Conservation (phyloP, 2,797 vertebrate species). For the Hoplostethus mediterraneus region DNA sequence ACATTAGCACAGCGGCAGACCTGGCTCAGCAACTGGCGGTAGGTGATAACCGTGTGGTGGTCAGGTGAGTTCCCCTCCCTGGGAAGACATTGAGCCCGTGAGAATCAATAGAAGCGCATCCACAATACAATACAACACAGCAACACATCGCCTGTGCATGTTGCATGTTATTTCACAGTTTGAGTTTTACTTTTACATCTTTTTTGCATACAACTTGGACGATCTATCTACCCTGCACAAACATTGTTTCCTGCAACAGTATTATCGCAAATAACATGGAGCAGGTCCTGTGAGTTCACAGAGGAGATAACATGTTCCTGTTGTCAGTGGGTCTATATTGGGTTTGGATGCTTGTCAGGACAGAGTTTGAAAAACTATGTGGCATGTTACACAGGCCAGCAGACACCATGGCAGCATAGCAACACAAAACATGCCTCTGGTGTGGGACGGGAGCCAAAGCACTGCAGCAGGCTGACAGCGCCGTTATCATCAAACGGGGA, state of each 20-base stretch:
- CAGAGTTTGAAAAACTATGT: slow-evolving; percentile 44
- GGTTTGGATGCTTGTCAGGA: slow-evolving; percentile 60
- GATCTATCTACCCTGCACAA: not conserved
- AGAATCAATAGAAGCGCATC: not conserved
- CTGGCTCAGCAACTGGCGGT: slow-evolving; percentile 83
- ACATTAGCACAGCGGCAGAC: slow-evolving; percentile 87
- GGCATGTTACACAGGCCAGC: slow-evolving; percentile 45
- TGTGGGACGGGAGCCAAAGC: slow-evolving; percentile 27
- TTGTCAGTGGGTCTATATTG: slow-evolving; percentile 55
- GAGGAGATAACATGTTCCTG: slow-evolving; percentile 45
- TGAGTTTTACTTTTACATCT: no score
- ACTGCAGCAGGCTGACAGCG: slow-evolving; percentile 7
- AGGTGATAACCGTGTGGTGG: slow-evolving; percentile 82
- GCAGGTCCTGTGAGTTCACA: slow-evolving; percentile 25
- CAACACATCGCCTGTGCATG: not conserved
- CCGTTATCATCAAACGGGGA: not conserved
- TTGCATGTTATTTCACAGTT: not conserved
- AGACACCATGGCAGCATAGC: slow-evolving; percentile 25
- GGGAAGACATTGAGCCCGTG: slow-evolving; percentile 30
- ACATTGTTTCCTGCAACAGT: not conserved
- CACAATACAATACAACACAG: not conserved
- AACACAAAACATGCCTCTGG: slow-evolving; percentile 29
- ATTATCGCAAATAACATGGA: not conserved
- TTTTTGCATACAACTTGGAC: no score
- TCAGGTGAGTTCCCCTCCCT: slow-evolving; percentile 88